Evolutionary conservation across 2,888 invertebrate genomes (phyloP).

Genomic region (Eristalis arbustorum): DNA sequence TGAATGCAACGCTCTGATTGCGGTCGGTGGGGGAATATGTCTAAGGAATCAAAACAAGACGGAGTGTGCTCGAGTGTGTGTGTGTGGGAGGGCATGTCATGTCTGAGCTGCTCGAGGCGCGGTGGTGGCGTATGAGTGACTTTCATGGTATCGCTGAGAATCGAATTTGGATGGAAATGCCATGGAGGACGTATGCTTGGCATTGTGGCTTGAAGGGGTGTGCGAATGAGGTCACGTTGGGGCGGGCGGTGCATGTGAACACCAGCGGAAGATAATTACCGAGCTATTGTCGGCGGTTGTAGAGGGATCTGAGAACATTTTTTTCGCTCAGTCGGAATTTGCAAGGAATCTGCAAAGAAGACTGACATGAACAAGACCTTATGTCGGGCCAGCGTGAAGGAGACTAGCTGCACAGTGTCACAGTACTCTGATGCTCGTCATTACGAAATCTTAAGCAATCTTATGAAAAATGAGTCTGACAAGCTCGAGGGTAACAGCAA

Average conservation of each 20-base stretch:
- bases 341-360: no score
- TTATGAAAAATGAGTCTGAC: no score
- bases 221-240: neutral
- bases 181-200: neutral
- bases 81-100: slow-evolving; percentile 20
- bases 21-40: slow-evolving; percentile 18
- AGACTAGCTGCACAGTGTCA: no score
- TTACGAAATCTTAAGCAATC: no score
- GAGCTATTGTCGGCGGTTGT: neutral
- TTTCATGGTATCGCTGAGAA: neutral
- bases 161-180: neutral
- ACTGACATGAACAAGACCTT: no score
- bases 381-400: no score
- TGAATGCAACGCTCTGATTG: slow-evolving; percentile 46
- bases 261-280: neutral
- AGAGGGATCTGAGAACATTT: neutral
- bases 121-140: neutral
- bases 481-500: no score
- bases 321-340: no score
- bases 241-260: neutral
- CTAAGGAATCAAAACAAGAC: slow-evolving; percentile 24
- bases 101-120: neutral
- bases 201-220: neutral
- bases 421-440: no score
- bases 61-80: slow-evolving; percentile 21